These are phyloP conservation scores for Sebastes minor DNA, from an alignment of 2,797 vertebrate genomes.

Conservation along the genomic window DNA sequence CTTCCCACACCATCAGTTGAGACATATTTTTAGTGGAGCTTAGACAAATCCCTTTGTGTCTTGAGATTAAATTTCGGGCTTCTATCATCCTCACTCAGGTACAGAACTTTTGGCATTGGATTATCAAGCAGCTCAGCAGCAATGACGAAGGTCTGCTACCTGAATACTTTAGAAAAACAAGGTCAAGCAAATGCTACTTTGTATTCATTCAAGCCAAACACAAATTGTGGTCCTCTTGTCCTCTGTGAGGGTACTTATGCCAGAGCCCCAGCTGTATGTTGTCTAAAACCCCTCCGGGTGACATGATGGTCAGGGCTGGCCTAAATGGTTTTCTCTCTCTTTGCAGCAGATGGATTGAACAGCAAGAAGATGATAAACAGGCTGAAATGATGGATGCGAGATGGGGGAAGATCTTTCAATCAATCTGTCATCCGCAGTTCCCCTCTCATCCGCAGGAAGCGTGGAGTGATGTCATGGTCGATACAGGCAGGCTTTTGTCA, in stretches of 20 bases:
- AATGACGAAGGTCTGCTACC: background rate
- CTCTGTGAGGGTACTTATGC: background rate
- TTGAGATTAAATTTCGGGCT: slow-evolving; percentile 24
- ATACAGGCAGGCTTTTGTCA: slow-evolving; percentile 46
- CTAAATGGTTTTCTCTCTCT: slow-evolving; percentile 39
- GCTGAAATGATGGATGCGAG: slow-evolving; percentile 55
- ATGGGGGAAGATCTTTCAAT: slow-evolving; percentile 66
- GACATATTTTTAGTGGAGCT: slow-evolving; percentile 4
- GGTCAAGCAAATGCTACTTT: slow-evolving; percentile 20
- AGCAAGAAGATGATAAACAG: slow-evolving; percentile 54
- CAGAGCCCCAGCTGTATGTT: slow-evolving; percentile 13
- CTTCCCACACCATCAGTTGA: background rate
- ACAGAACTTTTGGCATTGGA: slow-evolving; percentile 34
- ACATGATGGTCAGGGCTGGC: slow-evolving; percentile 33
- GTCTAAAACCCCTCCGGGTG: slow-evolving; percentile 21
- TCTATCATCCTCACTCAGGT: slow-evolving; percentile 7
- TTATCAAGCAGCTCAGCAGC: slow-evolving; percentile 18
- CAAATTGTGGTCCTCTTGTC: background rate
- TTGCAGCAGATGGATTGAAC: slow-evolving; percentile 37
- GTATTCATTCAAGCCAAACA: background rate
- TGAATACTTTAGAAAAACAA: slow-evolving; percentile 5
- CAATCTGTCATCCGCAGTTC: slow-evolving; percentile 77
- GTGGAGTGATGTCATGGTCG: slow-evolving; percentile 64
- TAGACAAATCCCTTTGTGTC: slow-evolving; percentile 40
- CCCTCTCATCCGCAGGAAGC: slow-evolving; percentile 58